Base-by-base conservation (phyloP, 2,888 invertebrate genomes). In the Graphium colonna region DNA sequence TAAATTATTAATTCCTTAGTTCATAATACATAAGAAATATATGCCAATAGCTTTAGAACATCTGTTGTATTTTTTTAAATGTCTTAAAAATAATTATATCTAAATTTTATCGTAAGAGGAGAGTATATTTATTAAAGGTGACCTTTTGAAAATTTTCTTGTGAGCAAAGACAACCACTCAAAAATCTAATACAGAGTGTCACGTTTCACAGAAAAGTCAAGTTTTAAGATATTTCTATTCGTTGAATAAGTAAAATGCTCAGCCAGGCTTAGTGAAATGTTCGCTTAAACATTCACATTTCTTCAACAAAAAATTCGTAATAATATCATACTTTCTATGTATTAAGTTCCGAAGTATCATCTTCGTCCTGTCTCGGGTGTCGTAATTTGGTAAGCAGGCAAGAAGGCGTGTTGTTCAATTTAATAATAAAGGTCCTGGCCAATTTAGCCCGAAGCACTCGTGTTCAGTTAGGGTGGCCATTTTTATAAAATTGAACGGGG, bases 351-450 rank as follows among this genome's bases (percentile, higher is more conserved):
- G 48, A 39, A 28, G 48, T 48, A 48, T 48, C 43, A 45, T 47
- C 9, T 43, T 18, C 18, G 12, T 43, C 46, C 15, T 41, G 21
- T 46, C 43, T 48, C 28, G 48, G 51, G 38, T 50, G 41, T 44
- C 43, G 51, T 57, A 47, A 60, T 65, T 57, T 56, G 45, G 59
- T 60, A 59, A 61, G 68, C 68, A 72, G 71, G 69, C 68, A 70
- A 71, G 67, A 65, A 65, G 69, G 65, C 68, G 71, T 69, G 69
- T 70, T 71, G 73, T 76, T 75, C 73, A 79, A 77, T 81, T 77
- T 73, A 74, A 77, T 79, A 76, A 77, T 77, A 75, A 75, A 75
- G 68, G 74, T 70, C 69, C 63, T 62, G 68, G 76, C 73, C 79
- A 82, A 83, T 81, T 82, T 77, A 74, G 77, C 75, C 73, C 71